Evolutionary conservation across 23 tunicate genomes (phyloP).

Genomic region (Trididemnum clinides): DNA sequence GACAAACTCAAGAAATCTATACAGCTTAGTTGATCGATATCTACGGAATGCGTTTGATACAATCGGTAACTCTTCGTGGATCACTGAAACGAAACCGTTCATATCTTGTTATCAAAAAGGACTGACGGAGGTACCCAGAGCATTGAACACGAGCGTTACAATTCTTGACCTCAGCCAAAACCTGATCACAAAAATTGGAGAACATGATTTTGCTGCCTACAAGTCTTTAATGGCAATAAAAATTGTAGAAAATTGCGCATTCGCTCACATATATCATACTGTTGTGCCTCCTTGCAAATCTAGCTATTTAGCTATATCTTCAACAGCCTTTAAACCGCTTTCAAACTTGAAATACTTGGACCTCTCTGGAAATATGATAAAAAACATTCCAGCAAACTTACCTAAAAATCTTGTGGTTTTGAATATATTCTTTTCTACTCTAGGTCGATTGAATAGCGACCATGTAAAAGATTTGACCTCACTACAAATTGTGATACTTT

Average conservation of each 20-base stretch:
- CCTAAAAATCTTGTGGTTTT: background rate
- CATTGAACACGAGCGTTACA: background rate
- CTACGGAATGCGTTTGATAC: background rate
- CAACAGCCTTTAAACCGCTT: background rate
- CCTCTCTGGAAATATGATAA: background rate
- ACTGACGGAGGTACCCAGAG: background rate
- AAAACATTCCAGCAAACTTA: background rate
- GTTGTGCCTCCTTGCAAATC: background rate
- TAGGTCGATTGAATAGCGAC: background rate
- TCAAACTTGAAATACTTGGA: background rate
- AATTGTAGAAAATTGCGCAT: background rate
- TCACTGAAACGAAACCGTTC: background rate
- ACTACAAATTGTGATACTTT: background rate
- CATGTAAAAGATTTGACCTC: background rate
- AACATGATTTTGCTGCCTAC: background rate
- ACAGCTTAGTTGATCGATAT: no score
- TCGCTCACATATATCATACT: background rate
- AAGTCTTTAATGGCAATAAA: background rate
- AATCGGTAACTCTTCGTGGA: background rate
- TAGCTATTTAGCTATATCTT: background rate
- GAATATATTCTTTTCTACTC: background rate
- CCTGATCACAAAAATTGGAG: background rate
- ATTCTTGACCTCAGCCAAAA: background rate
- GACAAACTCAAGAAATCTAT: no score
- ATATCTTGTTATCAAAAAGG: background rate